A percentile compares a stretch with the other conserved stretches of the same genome.
Evolutionary conservation across 2,797 vertebrate genomes (phyloP).

Genomic region (Coregonus ussuriensis): DNA sequence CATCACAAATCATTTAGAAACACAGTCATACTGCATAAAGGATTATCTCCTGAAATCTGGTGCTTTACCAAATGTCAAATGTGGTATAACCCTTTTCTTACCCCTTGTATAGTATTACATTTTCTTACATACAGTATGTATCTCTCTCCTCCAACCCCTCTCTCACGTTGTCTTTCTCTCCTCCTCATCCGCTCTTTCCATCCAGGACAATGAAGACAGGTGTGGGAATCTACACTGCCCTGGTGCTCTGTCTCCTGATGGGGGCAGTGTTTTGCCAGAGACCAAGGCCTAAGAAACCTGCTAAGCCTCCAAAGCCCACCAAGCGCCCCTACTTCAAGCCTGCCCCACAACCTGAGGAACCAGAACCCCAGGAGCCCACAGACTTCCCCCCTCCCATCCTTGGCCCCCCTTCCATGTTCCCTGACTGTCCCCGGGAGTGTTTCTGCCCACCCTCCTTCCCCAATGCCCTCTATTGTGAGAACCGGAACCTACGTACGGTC

Average conservation of each 20-base stretch:
- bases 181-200: conserved; percentile 17
- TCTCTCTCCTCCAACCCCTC: neutral
- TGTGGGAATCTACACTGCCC: conserved; percentile 76
- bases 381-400: conserved; percentile 91
- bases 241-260: conserved; percentile 82
- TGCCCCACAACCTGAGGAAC: conserved; percentile 26
- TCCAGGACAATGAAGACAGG: conserved; percentile 86
- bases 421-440: conserved; percentile 91
- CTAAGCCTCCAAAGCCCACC: conserved; percentile 64
- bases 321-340: conserved; percentile 54
- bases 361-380: conserved; percentile 87
- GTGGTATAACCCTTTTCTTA: neutral
- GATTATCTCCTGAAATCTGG: neutral
- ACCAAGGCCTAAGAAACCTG: conserved; percentile 64
- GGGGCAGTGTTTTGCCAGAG: conserved; percentile 79
- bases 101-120: neutral
- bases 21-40: neutral
- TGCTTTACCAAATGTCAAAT: no score
- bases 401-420: conserved; percentile 83
- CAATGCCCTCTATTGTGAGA: conserved; percentile 93
- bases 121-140: neutral
- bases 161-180: neutral
- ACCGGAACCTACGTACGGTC: conserved; percentile 90
- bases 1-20: neutral
- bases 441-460: conserved; percentile 86